Conservation (phyloP, 2,113 vertebrate species). For the Eurystomus gularis region DNA sequence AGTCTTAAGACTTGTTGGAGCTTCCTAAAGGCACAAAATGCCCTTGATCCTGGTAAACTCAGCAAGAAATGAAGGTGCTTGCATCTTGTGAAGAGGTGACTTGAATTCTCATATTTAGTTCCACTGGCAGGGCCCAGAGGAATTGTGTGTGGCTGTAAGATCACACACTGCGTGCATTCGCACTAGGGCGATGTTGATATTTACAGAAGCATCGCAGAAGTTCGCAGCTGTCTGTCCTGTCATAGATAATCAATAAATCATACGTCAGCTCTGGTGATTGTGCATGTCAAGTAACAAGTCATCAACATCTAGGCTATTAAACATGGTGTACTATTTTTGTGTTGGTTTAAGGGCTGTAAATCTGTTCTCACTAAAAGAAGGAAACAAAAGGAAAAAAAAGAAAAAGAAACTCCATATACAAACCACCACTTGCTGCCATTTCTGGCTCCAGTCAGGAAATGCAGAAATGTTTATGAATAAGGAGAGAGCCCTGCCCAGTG, state of each 20-base stretch:
- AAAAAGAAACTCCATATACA: not conserved
- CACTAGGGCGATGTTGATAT: not conserved
- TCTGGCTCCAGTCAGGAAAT: not conserved
- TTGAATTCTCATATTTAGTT: not conserved
- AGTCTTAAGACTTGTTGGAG: not conserved
- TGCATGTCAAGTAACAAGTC: conserved; percentile 4
- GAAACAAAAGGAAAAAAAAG: not conserved
- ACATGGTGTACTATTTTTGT: not conserved
- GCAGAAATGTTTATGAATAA: not conserved
- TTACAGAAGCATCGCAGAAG: conserved; percentile 6
- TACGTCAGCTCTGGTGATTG: not conserved
- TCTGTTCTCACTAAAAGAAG: not conserved
- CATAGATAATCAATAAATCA: conserved; percentile 48
- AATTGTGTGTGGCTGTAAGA: not conserved
- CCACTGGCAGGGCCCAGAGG: not conserved
- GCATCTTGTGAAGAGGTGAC: not conserved
- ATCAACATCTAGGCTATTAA: not conserved
- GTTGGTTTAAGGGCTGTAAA: not conserved
- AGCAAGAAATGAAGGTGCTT: not conserved
- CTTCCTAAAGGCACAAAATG: not conserved
- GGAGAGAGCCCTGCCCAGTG: not conserved
- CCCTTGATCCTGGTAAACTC: not conserved
- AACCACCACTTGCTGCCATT: not conserved
- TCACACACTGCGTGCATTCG: not conserved
- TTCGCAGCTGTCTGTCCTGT: not conserved